phyloP scores from a whole-genome alignment of 2,113 vertebrate species.

The Anolis sagrei region DNA sequence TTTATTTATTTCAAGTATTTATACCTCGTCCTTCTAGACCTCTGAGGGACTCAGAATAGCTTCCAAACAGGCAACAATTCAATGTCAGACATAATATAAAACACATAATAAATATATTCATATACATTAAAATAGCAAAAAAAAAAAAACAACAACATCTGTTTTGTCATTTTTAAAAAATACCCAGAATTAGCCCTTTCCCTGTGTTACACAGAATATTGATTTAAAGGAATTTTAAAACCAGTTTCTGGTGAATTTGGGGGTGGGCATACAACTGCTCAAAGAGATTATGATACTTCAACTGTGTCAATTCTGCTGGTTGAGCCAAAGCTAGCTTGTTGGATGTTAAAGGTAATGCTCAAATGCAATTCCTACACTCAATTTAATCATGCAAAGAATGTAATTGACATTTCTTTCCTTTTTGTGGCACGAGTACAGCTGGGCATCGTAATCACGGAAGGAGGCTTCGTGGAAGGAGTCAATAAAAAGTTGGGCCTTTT shows the following conservation, averaged over 20 bases:
- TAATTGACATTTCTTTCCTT: not conserved
- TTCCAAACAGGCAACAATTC: too few relatives aligned
- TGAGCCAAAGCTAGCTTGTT: too few relatives aligned
- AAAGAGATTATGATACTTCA: not conserved
- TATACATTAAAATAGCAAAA: too few relatives aligned
- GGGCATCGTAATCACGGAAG: slow-evolving; percentile 87
- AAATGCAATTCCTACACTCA: not conserved
- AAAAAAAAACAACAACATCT: too few relatives aligned
- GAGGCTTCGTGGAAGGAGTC: slow-evolving; percentile 88
- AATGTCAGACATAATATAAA: too few relatives aligned
- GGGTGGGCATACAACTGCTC: too few relatives aligned
- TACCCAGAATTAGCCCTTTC: not conserved
- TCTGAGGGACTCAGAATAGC: too few relatives aligned
- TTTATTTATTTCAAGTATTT: too few relatives aligned
- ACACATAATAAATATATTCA: too few relatives aligned
- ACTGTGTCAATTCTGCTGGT: not conserved
- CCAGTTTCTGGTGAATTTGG: not conserved
- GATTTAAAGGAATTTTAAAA: not conserved
- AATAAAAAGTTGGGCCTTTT: slow-evolving; percentile 78
- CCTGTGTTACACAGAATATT: not conserved
- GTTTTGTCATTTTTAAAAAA: not conserved
- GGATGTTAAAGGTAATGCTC: not conserved
- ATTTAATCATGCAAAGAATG: not conserved
- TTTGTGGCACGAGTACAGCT: slow-evolving; percentile 73
- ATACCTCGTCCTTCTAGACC: too few relatives aligned